Base-by-base conservation (phyloP, 2,888 invertebrate species). In the Machimus rusticus region DNA sequence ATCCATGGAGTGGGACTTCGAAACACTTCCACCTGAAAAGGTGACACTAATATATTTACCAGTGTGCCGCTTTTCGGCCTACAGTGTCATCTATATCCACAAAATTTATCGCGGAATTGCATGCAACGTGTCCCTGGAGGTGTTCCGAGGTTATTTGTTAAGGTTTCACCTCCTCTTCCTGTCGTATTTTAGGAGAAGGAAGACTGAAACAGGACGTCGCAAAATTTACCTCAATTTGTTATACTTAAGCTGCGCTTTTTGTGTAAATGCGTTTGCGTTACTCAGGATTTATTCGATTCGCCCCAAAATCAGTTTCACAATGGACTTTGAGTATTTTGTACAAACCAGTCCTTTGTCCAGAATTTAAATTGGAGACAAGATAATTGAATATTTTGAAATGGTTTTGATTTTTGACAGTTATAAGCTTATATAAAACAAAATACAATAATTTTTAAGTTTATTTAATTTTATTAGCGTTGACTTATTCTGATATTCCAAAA, bases 1-100 rank as follows among this genome's bases (percentile, higher is more conserved):
- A 66, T 66, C 28, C 23, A 66, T 66, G 66, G 6, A 8, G n/a
- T 28, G 23, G 9, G 12, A 8, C 66, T 28, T 28, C 19, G 12
- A 12, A 66, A 66, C 66, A 8, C 55, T 19, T 55, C 55, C 66
- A 66, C 66, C 23, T 66, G 23, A 19, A 66, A 28, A 2, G 12
- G 66, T 66, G 66, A 66, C 66, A 28, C 23, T 39, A 66, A 9
- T 66, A 66, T 66, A 66, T 66, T 66, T 66, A 66, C 23, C 66
- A 4, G 9, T 12, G 9, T 28, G 9, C 66, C 19, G 66, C 3
- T 66, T 66, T 66, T 66, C 66, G 66, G 66, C 23, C 66, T 66
- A 66, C 66, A 16, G 90, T 88, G 79, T 51, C 79, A 28, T 79
- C 79, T 46, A 14, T 31, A 51, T 46, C 51, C 23, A 79, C 79